phyloP scores from a whole-genome alignment of 92 coral and sea anemone species.

The Porites cylindrica region DNA sequence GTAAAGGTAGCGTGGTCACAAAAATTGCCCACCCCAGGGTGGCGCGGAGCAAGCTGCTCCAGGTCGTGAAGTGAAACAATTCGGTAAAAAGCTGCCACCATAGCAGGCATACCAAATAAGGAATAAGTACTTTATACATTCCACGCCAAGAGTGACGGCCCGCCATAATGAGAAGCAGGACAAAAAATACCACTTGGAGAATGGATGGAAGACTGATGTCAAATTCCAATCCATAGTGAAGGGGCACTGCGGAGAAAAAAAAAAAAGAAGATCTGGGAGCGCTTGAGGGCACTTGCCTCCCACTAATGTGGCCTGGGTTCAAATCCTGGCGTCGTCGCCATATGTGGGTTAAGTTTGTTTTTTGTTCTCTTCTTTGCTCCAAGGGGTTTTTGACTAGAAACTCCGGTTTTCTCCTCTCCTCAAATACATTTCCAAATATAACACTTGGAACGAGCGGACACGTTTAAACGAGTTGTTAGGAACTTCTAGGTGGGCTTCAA shows the following conservation, averaged over 20 bases:
- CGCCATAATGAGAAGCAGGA: slow-evolving; percentile 77
- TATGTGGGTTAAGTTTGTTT: too few relatives aligned
- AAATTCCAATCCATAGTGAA: slow-evolving; percentile 76
- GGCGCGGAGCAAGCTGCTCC: slow-evolving; percentile 78
- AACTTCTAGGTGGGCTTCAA: too few relatives aligned
- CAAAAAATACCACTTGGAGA: slow-evolving; percentile 74
- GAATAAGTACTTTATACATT: slow-evolving; percentile 76
- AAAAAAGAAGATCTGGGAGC: background rate
- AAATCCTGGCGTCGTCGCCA: too few relatives aligned
- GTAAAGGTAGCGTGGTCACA: slow-evolving; percentile 78
- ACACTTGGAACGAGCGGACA: too few relatives aligned
- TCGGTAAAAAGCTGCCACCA: slow-evolving; percentile 89
- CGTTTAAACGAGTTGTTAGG: too few relatives aligned
- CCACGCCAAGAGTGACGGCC: slow-evolving; percentile 91
- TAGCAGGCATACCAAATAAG: slow-evolving; percentile 71
- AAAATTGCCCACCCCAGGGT: slow-evolving; percentile 84
- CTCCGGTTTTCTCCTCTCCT: too few relatives aligned
- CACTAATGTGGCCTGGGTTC: too few relatives aligned
- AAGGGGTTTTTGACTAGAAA: background rate
- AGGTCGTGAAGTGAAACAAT: slow-evolving; percentile 76
- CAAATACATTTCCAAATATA: too few relatives aligned
- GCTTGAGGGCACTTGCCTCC: background rate
- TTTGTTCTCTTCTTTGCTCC: too few relatives aligned
- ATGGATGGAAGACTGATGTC: slow-evolving; percentile 77
- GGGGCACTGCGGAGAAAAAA: slow-evolving; percentile 51